Evolutionary conservation across 2,888 invertebrate species (phyloP), one percentile per base, ranked within the genome.

Genomic region (Monochamus alternatus): DNA sequence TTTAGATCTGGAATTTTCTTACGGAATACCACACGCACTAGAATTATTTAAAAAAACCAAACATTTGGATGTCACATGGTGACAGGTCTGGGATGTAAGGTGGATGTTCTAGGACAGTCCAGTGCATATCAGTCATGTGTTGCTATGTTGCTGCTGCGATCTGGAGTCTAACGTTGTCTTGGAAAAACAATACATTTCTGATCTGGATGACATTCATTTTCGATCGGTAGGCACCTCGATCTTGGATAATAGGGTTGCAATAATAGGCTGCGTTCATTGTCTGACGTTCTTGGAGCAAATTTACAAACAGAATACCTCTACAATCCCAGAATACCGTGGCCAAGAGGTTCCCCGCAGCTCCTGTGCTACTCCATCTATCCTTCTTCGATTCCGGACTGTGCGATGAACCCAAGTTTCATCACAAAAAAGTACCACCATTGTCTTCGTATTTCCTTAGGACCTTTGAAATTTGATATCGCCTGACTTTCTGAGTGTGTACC

Each of bases 21-120:
- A 22, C 1, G 1, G 22, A 22, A 22, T 22, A 22, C 22, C 0
- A 22, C 22, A 22, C 22, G 22, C 1, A 22, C 22, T 22, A 22
- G 0, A 22, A 22, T 22, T n/a, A 22, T 22, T 22, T 22, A 1
- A 22, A 1, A 22, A 22, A 22, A 22, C 84, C 82, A 79, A 84
- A 84, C 78, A 84, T 51, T 73, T 83, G 81, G 70, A 71, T 81
- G 65, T 84, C 81, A 75, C 80, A 82, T 67, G 82, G 83, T 66
- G 84, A 84, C 75, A 84, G 75, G 71, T 84, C 82, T 9, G 81
- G 79, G 77, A 82, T 63, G 31, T 63, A 32, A 22, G 43, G 31
- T n/a, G 63, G 63, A 8, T 63, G 63, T 63, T 63, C 2, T 87
- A 87, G 78, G 72, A 22, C 52, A 47, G 43, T 73, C 31, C 30